Evolutionary conservation across 2,797 vertebrate species (phyloP).

Genomic region (Pelodytes ibericus): DNA sequence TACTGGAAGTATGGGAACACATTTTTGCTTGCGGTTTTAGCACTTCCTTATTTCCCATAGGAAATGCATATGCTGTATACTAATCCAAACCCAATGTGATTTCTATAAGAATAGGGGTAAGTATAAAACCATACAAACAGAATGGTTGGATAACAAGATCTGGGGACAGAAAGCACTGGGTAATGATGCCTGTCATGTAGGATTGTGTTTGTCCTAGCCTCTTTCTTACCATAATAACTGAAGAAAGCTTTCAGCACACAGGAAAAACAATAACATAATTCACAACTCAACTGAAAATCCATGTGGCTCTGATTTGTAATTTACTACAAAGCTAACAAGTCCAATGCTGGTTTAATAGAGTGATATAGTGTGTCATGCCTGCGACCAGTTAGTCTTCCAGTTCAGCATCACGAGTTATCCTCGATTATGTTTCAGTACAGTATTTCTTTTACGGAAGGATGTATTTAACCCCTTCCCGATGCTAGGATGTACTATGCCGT

Average conservation of each 20-base stretch:
- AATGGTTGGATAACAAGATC: neutral
- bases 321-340: neutral
- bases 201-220: neutral
- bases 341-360: slow-evolving; percentile 10
- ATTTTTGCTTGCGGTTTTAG: no score
- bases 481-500: no score
- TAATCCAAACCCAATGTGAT: no score
- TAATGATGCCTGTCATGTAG: neutral
- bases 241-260: slow-evolving; percentile 29
- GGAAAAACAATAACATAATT: neutral
- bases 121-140: no score
- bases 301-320: slow-evolving; percentile 33
- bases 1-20: no score
- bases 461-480: no score
- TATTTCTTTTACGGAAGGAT: no score
- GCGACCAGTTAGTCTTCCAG: neutral
- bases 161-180: neutral
- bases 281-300: neutral
- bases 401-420: no score
- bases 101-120: no score
- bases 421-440: no score
- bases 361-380: slow-evolving; percentile 21
- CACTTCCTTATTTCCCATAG: no score
- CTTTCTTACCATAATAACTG: slow-evolving; percentile 17
- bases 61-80: no score